Percentiles rank a stretch among this genome's conserved stretches.
Evolutionary conservation across 2,888 invertebrate genomes (phyloP).

Genomic region (Thera obeliscata): DNA sequence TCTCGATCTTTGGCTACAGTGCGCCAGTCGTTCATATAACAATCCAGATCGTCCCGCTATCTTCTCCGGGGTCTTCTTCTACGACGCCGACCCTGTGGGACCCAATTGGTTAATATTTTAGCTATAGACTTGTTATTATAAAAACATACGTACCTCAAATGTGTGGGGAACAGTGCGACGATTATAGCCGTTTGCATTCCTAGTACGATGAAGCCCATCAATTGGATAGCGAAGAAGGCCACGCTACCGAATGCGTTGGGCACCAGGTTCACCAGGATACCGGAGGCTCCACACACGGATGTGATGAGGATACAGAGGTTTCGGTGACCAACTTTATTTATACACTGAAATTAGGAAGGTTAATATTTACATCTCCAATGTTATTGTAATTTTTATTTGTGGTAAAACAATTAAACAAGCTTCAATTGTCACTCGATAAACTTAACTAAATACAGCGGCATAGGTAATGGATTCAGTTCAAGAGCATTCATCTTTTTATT

Average conservation of each 20-base stretch:
- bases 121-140: not conserved
- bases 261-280: conserved; percentile 85
- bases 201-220: conserved; percentile 70
- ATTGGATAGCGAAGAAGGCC: conserved; percentile 71
- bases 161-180: conserved; percentile 83
- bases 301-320: conserved; percentile 73
- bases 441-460: no score
- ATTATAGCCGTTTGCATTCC: conserved; percentile 81
- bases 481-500: no score
- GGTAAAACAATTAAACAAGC: no score
- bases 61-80: no score
- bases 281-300: conserved; percentile 77
- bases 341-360: conserved; percentile 30
- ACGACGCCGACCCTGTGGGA: no score
- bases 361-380: no score
- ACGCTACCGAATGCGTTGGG: conserved; percentile 84
- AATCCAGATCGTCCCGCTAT: no score
- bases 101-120: no score
- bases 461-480: no score
- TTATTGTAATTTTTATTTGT: not conserved
- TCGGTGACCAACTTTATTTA: conserved; percentile 78
- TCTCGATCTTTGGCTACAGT: no score
- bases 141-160: conserved; percentile 58
- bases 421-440: no score
- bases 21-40: no score